Base-by-base conservation (phyloP, 2,113 vertebrate genomes). In the Carlito syrichta region DNA sequence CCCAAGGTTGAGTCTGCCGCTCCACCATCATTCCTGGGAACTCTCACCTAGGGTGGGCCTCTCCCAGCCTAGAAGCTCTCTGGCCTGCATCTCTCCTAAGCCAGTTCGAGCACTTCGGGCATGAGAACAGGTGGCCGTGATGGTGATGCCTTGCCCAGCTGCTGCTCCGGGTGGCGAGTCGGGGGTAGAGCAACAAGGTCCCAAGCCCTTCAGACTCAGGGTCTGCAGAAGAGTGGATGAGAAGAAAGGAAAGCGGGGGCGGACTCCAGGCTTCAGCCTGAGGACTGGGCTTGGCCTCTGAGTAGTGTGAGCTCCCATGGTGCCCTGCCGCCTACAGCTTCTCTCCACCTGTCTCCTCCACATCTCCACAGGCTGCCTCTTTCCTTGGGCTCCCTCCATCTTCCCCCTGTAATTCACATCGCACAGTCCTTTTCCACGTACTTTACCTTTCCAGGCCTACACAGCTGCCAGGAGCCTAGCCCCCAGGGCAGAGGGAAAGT, bases 21-120 rank as follows among this genome's bases (percentile, higher is more conserved):
- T 74, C 84, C 35, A 83, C 54, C 66, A 88, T 85, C 48, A 40
- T 35, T 52, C 56, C 50, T 86, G 69, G 93, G 60, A 73, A 86
- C 58, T 91, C 93, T 93, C 86, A 76, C 62, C 93, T 45, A 63
- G 95, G 38, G 88, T 78, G 6, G 86, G 11, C 58, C 74, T 89
- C 76, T 56, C 35, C 77, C 77, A 50, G n/a, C 83, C 79, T 83
- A 58, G 69, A 95, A 95, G 81, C 52, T 40, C 74, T 95, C 96
- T 91, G 86, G 68, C 91, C 91, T 89, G 86, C 73, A 62, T 94
- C 73, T 96, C 83, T 71, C 89, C 91, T 97, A 94, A 95, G 45
- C 96, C 93, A 96, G 73, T 96, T 96, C 97, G 97, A 98, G 97
- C 97, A 98, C 97, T 96, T 97, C 95, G 94, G 96, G 82, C 97